These are phyloP conservation scores for Pseudomugil tenellus DNA, from an alignment of 2,797 vertebrate species.

Conservation along the genomic window DNA sequence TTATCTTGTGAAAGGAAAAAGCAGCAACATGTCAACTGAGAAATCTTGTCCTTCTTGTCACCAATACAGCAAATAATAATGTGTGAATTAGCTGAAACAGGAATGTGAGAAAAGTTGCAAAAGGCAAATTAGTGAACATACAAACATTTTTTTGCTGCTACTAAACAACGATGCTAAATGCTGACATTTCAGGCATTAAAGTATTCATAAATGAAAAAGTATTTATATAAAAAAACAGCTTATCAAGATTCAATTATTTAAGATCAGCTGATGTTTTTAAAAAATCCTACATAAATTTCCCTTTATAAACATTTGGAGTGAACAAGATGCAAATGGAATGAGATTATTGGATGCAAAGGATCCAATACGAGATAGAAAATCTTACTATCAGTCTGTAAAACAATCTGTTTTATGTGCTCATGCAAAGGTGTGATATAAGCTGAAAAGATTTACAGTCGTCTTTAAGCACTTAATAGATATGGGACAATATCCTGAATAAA, in stretches of 20 bases:
- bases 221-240: neutral
- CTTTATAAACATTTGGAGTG: slow-evolving; percentile 25
- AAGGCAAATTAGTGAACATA: slow-evolving; percentile 24
- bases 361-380: slow-evolving; percentile 30
- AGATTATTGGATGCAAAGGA: slow-evolving; percentile 48
- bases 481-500: neutral
- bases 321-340: slow-evolving; percentile 14
- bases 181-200: neutral
- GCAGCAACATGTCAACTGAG: neutral
- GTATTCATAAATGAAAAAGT: neutral
- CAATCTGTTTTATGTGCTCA: slow-evolving; percentile 42
- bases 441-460: slow-evolving; percentile 27
- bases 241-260: neutral
- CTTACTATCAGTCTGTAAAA: slow-evolving; percentile 38
- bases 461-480: slow-evolving; percentile 21
- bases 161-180: slow-evolving; percentile 23
- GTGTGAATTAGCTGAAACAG: slow-evolving; percentile 18
- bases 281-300: slow-evolving; percentile 20
- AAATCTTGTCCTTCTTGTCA: slow-evolving; percentile 7
- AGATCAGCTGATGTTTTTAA: neutral
- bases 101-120: slow-evolving; percentile 3
- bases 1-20: slow-evolving; percentile 2
- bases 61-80: slow-evolving; percentile 14
- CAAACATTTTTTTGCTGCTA: neutral
- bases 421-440: slow-evolving; percentile 53